phyloP scores from a whole-genome alignment of 2,113 vertebrate species.

The Corythornis cristatus region DNA sequence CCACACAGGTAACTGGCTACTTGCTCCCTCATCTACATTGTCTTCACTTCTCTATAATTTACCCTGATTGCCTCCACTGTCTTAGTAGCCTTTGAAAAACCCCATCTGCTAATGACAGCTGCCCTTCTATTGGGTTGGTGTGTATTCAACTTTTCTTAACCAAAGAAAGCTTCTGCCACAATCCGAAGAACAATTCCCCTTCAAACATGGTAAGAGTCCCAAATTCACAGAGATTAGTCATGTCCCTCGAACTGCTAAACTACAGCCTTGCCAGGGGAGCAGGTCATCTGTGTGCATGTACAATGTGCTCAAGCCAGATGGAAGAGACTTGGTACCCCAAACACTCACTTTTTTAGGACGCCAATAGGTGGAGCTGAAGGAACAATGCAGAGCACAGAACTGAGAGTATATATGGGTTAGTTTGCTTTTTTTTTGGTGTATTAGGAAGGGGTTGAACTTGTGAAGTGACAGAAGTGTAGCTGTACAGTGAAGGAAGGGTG shows the following conservation, averaged over 20 bases:
- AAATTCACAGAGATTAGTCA: not conserved
- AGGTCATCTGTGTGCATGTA: not conserved
- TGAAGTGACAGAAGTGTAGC: not conserved
- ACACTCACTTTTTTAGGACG: not conserved
- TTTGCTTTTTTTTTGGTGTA: not conserved
- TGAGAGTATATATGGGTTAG: fast-evolving
- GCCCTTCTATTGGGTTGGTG: not conserved
- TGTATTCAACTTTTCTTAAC: not conserved
- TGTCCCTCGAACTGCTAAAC: not conserved
- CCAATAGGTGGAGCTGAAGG: constrained; percentile 40
- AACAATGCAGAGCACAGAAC: not conserved
- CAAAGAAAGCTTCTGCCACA: not conserved
- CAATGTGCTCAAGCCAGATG: not conserved
- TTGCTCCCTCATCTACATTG: not conserved
- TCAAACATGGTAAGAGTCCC: not conserved
- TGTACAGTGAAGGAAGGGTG: not conserved
- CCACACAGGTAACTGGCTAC: not conserved
- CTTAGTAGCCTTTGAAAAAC: not conserved
- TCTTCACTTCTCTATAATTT: not conserved
- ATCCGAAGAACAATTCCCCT: not conserved
- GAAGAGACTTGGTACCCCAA: not conserved
- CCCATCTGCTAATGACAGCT: not conserved
- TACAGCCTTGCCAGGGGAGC: fast-evolving
- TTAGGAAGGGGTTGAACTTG: not conserved
- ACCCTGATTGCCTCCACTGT: not conserved